Conservation (phyloP, 2,797 vertebrate genomes). For the Typhlichthys subterraneus region DNA sequence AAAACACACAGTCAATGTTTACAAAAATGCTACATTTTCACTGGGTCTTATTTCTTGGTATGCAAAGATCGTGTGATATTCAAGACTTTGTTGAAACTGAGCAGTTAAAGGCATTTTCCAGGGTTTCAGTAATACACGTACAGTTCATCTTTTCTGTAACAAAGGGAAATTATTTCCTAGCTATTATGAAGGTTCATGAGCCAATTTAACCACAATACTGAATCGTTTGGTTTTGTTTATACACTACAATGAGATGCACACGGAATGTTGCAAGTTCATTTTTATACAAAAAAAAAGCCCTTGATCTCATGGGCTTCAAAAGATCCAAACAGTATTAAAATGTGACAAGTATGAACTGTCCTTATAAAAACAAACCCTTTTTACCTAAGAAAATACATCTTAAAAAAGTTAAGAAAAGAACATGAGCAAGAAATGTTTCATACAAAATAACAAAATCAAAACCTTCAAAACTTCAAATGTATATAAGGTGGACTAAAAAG, state of each 20-base stretch:
- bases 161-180: constrained; percentile 48
- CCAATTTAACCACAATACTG: constrained; percentile 49
- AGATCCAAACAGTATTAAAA: constrained; percentile 51
- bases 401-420: constrained; percentile 69
- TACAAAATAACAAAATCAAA: constrained; percentile 59
- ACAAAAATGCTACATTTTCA: constrained; percentile 87
- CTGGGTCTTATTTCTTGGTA: constrained; percentile 85
- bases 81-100: constrained; percentile 80
- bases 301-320: constrained; percentile 64
- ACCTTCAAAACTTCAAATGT: constrained; percentile 69
- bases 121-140: constrained; percentile 72
- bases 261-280: constrained; percentile 75
- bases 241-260: constrained; percentile 58
- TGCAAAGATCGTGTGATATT: constrained; percentile 85
- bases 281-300: constrained; percentile 49
- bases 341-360: constrained; percentile 63
- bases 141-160: constrained; percentile 54
- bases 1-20: constrained; percentile 87
- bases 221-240: constrained; percentile 53
- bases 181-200: constrained; percentile 17
- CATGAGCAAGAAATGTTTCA: constrained; percentile 65
- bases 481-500: constrained; percentile 76
- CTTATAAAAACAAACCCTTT: constrained; percentile 69
- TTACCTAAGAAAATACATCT: constrained; percentile 76
- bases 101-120: constrained; percentile 81